Evolutionary conservation across 2,113 vertebrate species (phyloP).

Genomic region (Phoxinus phoxinus): DNA sequence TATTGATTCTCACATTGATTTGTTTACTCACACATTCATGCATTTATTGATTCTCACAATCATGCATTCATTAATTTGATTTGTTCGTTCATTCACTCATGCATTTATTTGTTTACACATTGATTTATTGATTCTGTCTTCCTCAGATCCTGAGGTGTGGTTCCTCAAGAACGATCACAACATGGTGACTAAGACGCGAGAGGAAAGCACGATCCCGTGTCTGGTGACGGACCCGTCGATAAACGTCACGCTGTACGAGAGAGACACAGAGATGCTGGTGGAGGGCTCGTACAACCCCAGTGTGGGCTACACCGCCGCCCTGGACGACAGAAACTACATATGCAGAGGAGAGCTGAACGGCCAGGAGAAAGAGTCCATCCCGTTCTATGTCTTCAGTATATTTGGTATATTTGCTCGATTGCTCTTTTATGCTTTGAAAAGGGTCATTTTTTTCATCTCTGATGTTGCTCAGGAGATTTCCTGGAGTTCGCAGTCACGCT

Average conservation of each 20-base stretch:
- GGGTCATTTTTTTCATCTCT: not conserved
- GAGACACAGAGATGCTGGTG: slow-evolving; percentile 74
- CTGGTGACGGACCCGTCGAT: slow-evolving; percentile 87
- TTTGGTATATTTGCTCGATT: slow-evolving; percentile 73
- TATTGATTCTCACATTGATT: not conserved
- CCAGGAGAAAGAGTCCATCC: slow-evolving; percentile 80
- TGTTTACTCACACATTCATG: not conserved
- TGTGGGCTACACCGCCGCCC: slow-evolving; percentile 83
- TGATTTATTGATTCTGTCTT: slow-evolving; percentile 17
- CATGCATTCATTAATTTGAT: not conserved
- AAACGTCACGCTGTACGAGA: slow-evolving; percentile 86
- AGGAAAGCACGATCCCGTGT: slow-evolving; percentile 85
- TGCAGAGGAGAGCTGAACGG: slow-evolving; percentile 84
- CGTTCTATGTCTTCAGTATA: slow-evolving; percentile 84
- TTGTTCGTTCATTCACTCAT: too few species aligned
- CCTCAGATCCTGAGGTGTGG: slow-evolving; percentile 82
- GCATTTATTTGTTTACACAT: not conserved
- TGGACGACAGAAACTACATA: slow-evolving; percentile 88
- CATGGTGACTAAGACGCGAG: slow-evolving; percentile 83
- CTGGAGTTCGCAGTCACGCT: not conserved
- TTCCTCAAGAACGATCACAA: slow-evolving; percentile 80
- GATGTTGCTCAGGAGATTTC: not conserved
- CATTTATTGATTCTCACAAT: not conserved
- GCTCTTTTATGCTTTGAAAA: not conserved
- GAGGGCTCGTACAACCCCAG: slow-evolving; percentile 81